Conservation (phyloP, 1,140 invertebrate species). For the Heliconius congener region DNA sequence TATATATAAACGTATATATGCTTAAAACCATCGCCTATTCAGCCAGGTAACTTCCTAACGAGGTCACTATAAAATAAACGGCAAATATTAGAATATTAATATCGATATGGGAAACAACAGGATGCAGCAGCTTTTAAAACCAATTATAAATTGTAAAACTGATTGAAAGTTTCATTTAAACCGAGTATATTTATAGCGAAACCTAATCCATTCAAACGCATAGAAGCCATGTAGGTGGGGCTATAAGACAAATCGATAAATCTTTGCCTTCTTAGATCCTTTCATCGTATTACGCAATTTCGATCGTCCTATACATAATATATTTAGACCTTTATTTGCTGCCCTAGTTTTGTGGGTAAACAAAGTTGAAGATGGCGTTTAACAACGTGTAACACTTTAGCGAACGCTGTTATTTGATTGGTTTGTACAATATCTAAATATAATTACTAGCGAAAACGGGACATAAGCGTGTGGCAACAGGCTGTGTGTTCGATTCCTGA, state of each 20-base stretch:
- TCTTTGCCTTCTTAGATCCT: constrained; percentile 17
- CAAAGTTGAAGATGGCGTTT: neutral
- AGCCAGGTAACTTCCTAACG: no score
- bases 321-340: neutral
- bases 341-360: neutral
- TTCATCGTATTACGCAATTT: constrained; percentile 25
- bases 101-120: neutral
- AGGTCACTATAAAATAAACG: no score
- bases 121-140: neutral
- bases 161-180: neutral
- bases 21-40: no score
- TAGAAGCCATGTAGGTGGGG: neutral
- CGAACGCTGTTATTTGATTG: no score
- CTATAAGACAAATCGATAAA: constrained; percentile 12
- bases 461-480: no score
- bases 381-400: neutral
- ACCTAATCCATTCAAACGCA: neutral
- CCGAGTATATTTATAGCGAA: neutral
- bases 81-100: no score
- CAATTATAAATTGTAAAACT: neutral
- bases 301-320: constrained; percentile 8
- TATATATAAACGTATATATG: no score
- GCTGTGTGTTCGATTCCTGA: no score
- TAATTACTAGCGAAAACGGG: no score
- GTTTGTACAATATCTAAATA: no score